Percentiles rank a stretch among this genome's conserved stretches.
phyloP scores from a whole-genome alignment of 92 coral and sea anemone genomes.

The Bergia sp. region DNA sequence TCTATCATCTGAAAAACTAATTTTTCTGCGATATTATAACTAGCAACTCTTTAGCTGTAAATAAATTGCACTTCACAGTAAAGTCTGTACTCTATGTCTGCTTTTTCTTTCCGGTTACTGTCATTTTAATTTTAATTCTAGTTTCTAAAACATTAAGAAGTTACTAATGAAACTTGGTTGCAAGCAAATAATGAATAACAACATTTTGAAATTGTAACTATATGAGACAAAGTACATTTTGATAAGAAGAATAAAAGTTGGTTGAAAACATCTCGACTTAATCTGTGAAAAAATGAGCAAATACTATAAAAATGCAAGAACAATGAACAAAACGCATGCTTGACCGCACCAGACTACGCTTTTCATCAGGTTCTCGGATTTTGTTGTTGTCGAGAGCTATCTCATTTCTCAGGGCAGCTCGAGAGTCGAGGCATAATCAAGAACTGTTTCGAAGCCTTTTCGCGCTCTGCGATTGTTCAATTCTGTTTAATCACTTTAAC shows the following conservation, averaged over 20 bases:
- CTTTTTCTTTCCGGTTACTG: not conserved
- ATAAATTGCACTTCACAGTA: constrained; percentile 50
- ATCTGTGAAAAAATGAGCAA: not conserved
- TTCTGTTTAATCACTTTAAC: no score
- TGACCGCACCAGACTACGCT: no score
- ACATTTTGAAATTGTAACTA: constrained; percentile 7
- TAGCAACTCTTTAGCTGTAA: constrained; percentile 40
- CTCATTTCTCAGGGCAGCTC: no score
- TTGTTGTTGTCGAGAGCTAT: no score
- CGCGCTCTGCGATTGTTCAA: no score
- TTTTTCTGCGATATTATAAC: constrained; percentile 22
- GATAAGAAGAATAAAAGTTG: not conserved
- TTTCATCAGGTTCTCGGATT: no score
- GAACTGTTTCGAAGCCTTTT: no score
- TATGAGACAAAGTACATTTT: not conserved
- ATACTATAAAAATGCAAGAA: not conserved
- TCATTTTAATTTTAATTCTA: not conserved
- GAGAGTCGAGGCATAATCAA: no score
- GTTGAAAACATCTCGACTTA: not conserved
- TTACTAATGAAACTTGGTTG: not conserved
- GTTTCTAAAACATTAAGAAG: not conserved
- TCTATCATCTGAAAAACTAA: constrained; percentile 7
- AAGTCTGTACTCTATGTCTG: constrained; percentile 17
- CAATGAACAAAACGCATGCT: not conserved
- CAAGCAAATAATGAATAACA: constrained; percentile 2